These are phyloP conservation scores for Sarcophilus harrisii DNA, from an alignment of 2,797 vertebrate species.

Conservation along the genomic window DNA sequence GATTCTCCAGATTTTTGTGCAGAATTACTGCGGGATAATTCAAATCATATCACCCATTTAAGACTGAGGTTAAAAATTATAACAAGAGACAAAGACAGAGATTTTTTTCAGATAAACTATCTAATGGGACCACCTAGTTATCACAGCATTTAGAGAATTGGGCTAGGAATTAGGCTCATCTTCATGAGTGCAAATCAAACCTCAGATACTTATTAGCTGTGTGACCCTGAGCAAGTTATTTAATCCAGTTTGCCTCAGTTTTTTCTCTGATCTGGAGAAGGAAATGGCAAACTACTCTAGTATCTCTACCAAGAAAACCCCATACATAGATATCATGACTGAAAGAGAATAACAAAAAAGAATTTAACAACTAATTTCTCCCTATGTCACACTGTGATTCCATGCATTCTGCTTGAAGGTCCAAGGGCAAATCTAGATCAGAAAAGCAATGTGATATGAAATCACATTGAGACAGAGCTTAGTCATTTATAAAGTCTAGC, in stretches of 20 bases:
- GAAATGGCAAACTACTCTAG: background rate
- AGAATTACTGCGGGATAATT: background rate
- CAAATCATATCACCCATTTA: background rate
- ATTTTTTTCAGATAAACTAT: background rate
- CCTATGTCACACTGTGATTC: background rate
- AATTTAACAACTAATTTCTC: background rate
- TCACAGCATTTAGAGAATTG: background rate
- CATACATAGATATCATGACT: background rate
- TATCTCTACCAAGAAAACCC: background rate
- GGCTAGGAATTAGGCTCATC: background rate
- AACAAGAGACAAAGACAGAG: background rate
- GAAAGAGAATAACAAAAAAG: background rate
- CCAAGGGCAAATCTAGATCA: background rate
- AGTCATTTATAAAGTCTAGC: background rate
- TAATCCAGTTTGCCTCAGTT: background rate
- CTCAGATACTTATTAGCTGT: background rate
- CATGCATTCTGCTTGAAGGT: background rate
- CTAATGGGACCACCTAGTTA: background rate
- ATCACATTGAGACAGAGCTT: background rate
- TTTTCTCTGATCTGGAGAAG: background rate
- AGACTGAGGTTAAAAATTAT: background rate
- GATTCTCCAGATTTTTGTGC: background rate
- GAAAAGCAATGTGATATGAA: background rate
- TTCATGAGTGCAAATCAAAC: background rate
- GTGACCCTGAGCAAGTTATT: background rate